Percentiles rank a stretch among this genome's conserved stretches.
These are phyloP conservation scores for Xiphorhynchus elegans DNA, from an alignment of 2,113 vertebrate genomes.

Conservation along the genomic window DNA sequence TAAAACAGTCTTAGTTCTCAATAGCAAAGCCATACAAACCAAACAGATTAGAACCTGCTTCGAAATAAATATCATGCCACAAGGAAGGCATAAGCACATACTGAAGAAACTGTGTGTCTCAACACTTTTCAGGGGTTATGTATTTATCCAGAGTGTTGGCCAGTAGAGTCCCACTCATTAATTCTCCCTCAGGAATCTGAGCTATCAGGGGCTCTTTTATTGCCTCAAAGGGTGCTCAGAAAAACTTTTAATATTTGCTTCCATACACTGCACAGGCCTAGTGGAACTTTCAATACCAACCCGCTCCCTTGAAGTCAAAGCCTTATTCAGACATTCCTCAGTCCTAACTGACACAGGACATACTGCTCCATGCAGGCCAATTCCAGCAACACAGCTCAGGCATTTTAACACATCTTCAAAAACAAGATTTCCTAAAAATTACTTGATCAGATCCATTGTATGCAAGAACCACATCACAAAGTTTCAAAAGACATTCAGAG, in stretches of 20 bases:
- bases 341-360: background rate
- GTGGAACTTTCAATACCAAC: background rate
- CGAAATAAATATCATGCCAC: background rate
- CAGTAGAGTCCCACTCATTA: background rate
- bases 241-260: background rate
- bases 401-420: background rate
- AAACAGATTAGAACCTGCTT: background rate
- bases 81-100: background rate
- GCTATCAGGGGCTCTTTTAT: background rate
- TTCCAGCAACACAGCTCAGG: background rate
- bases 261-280: background rate
- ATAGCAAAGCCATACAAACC: background rate
- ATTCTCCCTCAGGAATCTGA: background rate
- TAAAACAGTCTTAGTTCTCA: background rate
- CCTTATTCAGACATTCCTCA: background rate
- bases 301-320: background rate
- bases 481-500: background rate
- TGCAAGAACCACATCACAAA: background rate
- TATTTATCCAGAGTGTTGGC: background rate
- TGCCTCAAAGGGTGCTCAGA: fast-evolving
- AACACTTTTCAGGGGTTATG: background rate
- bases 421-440: background rate
- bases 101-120: background rate
- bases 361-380: background rate
- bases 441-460: background rate